Conservation (phyloP, 2,113 vertebrate species). For the Orycteropus afer region DNA sequence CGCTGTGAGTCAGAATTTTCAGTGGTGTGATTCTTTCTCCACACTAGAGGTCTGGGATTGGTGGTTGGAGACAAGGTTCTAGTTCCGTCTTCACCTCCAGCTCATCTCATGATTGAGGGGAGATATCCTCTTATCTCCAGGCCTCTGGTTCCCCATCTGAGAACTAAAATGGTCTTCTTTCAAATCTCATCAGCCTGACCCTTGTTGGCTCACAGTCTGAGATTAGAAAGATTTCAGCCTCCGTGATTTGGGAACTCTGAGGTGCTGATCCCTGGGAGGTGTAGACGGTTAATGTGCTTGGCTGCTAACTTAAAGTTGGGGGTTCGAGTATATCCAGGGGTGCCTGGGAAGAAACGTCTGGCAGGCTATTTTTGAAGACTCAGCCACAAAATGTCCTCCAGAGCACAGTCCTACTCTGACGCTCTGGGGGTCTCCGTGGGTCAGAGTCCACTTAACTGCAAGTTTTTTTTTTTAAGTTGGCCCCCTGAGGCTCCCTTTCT, state of each 20-base stretch:
- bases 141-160: background rate
- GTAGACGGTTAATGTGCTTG: background rate
- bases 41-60: rapidly evolving
- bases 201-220: background rate
- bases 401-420: background rate
- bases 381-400: background rate
- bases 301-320: background rate
- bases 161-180: background rate
- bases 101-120: no score
- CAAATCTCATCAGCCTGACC: background rate
- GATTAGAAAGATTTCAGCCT: background rate
- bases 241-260: background rate
- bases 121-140: background rate
- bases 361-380: background rate
- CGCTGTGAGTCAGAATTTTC: no score
- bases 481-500: background rate
- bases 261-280: background rate
- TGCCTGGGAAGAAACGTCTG: background rate
- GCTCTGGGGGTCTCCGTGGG: no score
- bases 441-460: background rate
- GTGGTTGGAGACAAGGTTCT: rapidly evolving
- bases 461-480: background rate
- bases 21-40: background rate
- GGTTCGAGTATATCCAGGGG: background rate
- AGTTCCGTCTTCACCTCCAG: background rate